Base-by-base conservation (phyloP, 2,113 vertebrate genomes). In the Phalacrocorax carbo region DNA sequence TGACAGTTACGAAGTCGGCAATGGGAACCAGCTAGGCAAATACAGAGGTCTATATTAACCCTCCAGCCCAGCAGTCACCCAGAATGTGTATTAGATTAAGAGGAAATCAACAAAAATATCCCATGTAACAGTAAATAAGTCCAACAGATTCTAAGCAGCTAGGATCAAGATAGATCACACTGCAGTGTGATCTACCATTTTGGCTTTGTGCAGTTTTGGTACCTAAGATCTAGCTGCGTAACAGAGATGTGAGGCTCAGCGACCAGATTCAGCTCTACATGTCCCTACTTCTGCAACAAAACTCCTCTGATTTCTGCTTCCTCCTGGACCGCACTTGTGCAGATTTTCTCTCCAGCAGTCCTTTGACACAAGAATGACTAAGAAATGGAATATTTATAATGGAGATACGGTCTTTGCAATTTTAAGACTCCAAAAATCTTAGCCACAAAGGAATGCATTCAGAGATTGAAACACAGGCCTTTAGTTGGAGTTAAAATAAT, bases 401-500 rank as follows among this genome's bases (percentile, higher is more conserved):
- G 78, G 87, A 96, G 88, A 92, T 88, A 57, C 0, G 0, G 77
- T 69, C 94, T 86, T 55, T 90, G 73, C 81, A 82, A 65, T 91
- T 94, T 57, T 81, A 94, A 91, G 83, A 57, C 82, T 93, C 66
- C 15, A 68, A 15, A 93, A 92, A 79, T 85, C 73, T 90, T 58
- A 85, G 73, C 86, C 89, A 96, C 96, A 97, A 96, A 95, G 81
- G 96, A 96, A 96, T 90, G 78, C 89, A 94, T 97, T 95, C 86
- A 97, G 81, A 66, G 58, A 29, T 65, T 97, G 38, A 68, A 77
- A 95, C 95, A 97, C 79, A 95, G 82, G 81, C 78, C 91, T 90
- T 95, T 38, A 97, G 95, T 91, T 95, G 71, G 68, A 97, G 91
- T 96, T 96, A 94, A 97, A 97, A 96, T 96, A 87, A 97, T 84